Evolutionary conservation across 2,797 vertebrate genomes (phyloP).

Genomic region (Alauda arvensis): DNA sequence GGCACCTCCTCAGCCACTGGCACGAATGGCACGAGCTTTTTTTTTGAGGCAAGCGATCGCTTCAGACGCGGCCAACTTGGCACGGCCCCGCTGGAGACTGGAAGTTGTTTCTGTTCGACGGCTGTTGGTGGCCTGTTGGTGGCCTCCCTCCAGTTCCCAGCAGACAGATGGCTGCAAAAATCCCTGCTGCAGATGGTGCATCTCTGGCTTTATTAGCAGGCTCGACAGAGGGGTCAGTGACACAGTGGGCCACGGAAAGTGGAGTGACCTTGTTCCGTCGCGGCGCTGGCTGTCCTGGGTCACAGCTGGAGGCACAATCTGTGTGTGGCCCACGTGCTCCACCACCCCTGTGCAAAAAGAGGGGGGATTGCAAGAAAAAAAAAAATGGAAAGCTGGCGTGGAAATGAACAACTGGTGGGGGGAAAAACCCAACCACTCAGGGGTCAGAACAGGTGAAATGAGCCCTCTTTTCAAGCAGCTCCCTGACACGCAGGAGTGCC

Average conservation of each 20-base stretch:
- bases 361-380: neutral
- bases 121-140: conserved; percentile 56
- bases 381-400: neutral
- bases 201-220: conserved; percentile 36
- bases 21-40: neutral
- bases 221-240: conserved; percentile 35
- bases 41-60: neutral
- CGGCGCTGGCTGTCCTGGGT: neutral
- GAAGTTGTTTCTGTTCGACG: neutral
- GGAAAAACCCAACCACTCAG: neutral
- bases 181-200: conserved; percentile 42
- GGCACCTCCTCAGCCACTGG: neutral
- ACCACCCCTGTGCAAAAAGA: neutral
- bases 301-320: neutral
- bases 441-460: neutral
- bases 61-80: conserved; percentile 36
- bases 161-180: conserved; percentile 47
- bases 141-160: conserved; percentile 44
- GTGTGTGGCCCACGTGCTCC: neutral
- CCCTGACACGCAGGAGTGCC: neutral
- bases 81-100: neutral
- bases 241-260: conserved; percentile 4
- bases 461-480: neutral
- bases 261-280: neutral
- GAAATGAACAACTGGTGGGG: neutral